These are phyloP conservation scores for Apodemus sylvaticus DNA, from an alignment of 2,113 vertebrate genomes.

Conservation along the genomic window DNA sequence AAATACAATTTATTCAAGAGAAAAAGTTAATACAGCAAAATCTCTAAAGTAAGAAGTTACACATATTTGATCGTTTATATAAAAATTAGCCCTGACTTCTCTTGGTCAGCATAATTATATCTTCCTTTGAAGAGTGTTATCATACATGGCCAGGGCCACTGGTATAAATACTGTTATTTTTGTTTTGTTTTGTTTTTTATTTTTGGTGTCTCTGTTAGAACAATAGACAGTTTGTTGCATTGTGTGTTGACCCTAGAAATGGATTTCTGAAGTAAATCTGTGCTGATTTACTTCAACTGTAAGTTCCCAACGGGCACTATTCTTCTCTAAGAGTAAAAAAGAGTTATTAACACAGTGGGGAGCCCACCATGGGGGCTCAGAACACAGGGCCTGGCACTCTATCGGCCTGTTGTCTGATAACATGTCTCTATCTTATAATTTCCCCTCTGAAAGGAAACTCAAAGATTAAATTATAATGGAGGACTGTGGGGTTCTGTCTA, in stretches of 20 bases:
- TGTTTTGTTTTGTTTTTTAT: too few species aligned
- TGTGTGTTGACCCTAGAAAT: conserved; percentile 11
- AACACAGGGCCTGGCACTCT: not conserved
- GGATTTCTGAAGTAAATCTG: conserved; percentile 55
- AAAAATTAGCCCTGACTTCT: not conserved
- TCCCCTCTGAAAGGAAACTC: conserved; percentile 56
- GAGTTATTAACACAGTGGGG: not conserved
- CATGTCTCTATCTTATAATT: not conserved
- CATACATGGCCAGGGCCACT: not conserved
- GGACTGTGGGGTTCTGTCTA: not conserved
- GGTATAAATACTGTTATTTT: not conserved
- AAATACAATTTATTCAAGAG: not conserved
- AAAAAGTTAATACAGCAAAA: not conserved
- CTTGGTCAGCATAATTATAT: not conserved
- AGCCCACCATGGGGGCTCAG: not conserved
- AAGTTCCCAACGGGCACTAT: not conserved
- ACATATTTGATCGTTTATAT: not conserved
- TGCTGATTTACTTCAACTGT: conserved; percentile 8
- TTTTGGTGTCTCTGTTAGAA: not conserved
- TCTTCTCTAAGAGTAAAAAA: conserved; percentile 29
- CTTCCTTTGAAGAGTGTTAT: not conserved
- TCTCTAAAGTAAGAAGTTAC: not conserved
- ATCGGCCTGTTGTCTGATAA: not conserved
- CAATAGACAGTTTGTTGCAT: not conserved
- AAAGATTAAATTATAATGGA: conserved; percentile 55